Evolutionary conservation across 2,888 invertebrate genomes (phyloP).

Genomic region (Scaptomyza tumidula): DNA sequence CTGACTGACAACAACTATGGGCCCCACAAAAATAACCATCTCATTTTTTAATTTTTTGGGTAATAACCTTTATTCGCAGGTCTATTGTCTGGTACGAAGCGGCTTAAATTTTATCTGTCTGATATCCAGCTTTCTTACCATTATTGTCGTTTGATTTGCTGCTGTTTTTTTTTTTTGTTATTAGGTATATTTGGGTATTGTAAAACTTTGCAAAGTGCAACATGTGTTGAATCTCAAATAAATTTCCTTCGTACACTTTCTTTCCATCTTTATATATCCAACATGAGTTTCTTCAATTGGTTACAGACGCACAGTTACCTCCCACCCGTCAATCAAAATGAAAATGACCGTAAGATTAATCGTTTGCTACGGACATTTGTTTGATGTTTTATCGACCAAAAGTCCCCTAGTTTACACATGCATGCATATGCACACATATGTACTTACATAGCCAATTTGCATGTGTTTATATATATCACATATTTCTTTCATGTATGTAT

Average conservation of each 20-base stretch:
- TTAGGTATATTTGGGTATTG: constrained; percentile 19
- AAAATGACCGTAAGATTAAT: constrained; percentile 84
- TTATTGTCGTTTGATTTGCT: constrained; percentile 26
- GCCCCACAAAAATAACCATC: constrained; percentile 34
- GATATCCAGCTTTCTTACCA: constrained; percentile 26
- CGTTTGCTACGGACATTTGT: constrained; percentile 82
- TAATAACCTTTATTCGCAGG: not conserved
- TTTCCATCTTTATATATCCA: constrained; percentile 13
- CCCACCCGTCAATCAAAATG: constrained; percentile 83
- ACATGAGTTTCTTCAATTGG: constrained; percentile 41
- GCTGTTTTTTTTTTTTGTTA: constrained; percentile 1
- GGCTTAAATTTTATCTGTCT: constrained; percentile 23
- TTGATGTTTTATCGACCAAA: constrained; percentile 81
- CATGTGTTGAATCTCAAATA: constrained; percentile 50
- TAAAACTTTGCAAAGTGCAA: constrained; percentile 40
- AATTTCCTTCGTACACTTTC: constrained; percentile 4
- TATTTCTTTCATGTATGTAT: constrained; percentile 1
- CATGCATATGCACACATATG: constrained; percentile 9
- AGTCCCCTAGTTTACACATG: constrained; percentile 57
- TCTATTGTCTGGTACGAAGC: constrained; percentile 30
- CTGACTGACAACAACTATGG: constrained; percentile 43
- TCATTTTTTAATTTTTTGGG: constrained; percentile 29
- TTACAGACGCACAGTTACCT: constrained; percentile 71
- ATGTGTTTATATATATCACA: constrained; percentile 1
- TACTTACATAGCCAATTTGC: constrained; percentile 1